phyloP scores from a whole-genome alignment of 2,888 invertebrate species.

The Hirtodrosophila trivittata region DNA sequence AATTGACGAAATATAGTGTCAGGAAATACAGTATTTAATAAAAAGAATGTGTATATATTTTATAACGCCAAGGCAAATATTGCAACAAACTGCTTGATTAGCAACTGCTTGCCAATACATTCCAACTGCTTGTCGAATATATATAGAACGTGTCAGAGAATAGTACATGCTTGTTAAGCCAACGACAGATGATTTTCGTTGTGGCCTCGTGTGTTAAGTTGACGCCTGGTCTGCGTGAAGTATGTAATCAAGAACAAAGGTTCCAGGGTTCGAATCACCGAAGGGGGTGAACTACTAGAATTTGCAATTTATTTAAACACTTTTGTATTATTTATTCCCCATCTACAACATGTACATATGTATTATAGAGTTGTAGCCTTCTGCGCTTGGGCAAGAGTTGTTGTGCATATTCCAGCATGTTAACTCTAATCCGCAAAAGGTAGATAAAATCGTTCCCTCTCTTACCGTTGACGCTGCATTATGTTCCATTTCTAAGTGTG shows the following conservation, averaged over 20 bases:
- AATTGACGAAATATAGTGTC: constrained; percentile 46
- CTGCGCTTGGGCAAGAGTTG: constrained; percentile 81
- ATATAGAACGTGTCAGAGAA: no score
- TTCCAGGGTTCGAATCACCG: constrained; percentile 39
- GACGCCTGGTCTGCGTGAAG: background rate
- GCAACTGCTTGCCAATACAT: constrained; percentile 13
- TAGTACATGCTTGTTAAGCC: background rate
- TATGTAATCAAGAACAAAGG: no score
- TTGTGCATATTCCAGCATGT: constrained; percentile 57
- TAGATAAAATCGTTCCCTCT: constrained; percentile 82
- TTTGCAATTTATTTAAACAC: no score
- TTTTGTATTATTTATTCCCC: no score
- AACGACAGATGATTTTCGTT: accelerated
- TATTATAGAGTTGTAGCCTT: no score
- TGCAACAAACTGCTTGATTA: constrained; percentile 24
- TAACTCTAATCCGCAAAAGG: constrained; percentile 83
- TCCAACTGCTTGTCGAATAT: constrained; percentile 20
- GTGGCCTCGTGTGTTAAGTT: constrained; percentile 32
- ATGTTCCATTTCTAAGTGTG: constrained; percentile 61
- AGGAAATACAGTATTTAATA: constrained; percentile 15
- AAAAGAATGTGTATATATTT: background rate
- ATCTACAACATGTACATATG: no score
- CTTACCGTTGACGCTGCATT: constrained; percentile 80
- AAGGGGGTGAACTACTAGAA: no score
- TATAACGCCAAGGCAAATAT: background rate